Conservation (phyloP, 1,140 invertebrate species). For the Campoletis sonorensis region DNA sequence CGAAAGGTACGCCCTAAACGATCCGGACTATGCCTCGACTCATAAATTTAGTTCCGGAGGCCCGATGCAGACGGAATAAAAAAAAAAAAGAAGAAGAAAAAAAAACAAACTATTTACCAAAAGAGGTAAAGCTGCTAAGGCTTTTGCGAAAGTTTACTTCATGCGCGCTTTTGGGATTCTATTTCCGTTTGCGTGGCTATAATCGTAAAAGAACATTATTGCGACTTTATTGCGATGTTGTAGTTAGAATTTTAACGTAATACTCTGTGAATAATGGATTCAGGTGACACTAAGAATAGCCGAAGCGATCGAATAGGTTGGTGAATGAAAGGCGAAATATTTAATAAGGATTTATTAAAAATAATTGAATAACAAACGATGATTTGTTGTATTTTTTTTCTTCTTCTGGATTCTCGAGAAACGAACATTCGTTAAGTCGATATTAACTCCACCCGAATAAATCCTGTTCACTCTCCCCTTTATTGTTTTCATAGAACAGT, state of each 20-base stretch:
- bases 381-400: not conserved
- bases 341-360: too few species aligned
- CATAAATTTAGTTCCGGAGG: conserved; percentile 53
- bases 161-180: too few species aligned
- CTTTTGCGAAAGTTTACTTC: not conserved
- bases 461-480: conserved; percentile 1
- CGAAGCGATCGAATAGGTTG: too few species aligned
- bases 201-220: too few species aligned
- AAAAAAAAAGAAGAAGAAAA: conserved; percentile 40
- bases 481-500: not conserved
- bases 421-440: not conserved
- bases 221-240: too few species aligned
- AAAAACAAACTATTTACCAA: conserved; percentile 51
- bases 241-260: too few species aligned
- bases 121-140: conserved; percentile 11
- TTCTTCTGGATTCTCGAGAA: not conserved
- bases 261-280: too few species aligned
- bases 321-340: too few species aligned
- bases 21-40: conserved; percentile 43
- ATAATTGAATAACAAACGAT: not conserved
- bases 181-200: too few species aligned
- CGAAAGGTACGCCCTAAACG: conserved; percentile 48
- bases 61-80: conserved; percentile 19
- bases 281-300: too few species aligned
- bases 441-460: conserved; percentile 11